A percentile compares a stretch with the other conserved stretches of the same genome.
phyloP scores from a whole-genome alignment of 2,888 invertebrate genomes.

The Linnaemya tessellans region DNA sequence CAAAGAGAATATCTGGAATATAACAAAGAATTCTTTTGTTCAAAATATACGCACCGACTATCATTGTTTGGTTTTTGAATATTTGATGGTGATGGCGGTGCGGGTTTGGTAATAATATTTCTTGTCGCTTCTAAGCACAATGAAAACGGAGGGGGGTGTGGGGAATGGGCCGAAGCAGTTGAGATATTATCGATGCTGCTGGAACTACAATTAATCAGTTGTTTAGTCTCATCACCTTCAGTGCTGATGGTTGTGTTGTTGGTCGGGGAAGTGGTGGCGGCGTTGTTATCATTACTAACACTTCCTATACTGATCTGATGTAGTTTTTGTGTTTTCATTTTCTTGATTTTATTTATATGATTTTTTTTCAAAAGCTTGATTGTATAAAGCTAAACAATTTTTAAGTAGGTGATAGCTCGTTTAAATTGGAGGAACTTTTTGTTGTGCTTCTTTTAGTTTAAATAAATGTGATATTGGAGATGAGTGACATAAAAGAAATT shows the following conservation, averaged over 20 bases:
- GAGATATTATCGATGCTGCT: constrained; percentile 52
- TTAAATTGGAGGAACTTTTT: constrained; percentile 10
- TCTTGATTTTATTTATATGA: background rate
- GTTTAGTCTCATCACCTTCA: constrained; percentile 25
- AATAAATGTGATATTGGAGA: constrained; percentile 8
- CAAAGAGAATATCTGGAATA: constrained; percentile 29
- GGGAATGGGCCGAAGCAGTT: constrained; percentile 30
- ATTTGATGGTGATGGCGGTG: background rate
- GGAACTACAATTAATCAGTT: constrained; percentile 47
- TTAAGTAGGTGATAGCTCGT: background rate
- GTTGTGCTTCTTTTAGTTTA: background rate
- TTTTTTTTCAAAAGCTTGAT: background rate
- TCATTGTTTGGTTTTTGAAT: constrained; percentile 36
- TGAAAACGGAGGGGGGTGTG: background rate
- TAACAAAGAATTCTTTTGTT: constrained; percentile 25
- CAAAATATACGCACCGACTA: constrained; percentile 61
- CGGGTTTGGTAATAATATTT: constrained; percentile 26
- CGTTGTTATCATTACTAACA: background rate
- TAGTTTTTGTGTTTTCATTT: constrained; percentile 55
- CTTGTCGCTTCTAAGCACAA: constrained; percentile 13
- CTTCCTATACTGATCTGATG: background rate
- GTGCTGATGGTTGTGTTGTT: background rate
- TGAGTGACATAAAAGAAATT: background rate
- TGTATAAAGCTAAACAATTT: background rate
- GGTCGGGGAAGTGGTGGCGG: background rate